Conservation (phyloP, 2,797 vertebrate species). For the Tangara arthus region DNA sequence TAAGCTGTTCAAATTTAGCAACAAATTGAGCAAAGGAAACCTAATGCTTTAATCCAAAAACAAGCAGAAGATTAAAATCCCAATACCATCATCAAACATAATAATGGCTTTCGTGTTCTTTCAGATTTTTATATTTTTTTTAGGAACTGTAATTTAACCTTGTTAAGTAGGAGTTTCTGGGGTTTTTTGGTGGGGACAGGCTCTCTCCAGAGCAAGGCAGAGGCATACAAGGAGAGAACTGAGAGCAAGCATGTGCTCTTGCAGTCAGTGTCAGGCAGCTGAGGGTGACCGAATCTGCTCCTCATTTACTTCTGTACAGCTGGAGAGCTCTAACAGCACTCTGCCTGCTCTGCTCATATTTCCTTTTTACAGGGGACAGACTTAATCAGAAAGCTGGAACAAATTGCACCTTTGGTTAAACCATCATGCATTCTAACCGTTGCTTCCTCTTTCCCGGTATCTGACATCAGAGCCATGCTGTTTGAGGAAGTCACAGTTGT, state of each 20-base stretch:
- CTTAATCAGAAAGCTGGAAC: slow-evolving; percentile 54
- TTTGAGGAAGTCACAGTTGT: slow-evolving; percentile 43
- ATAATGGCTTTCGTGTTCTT: not conserved
- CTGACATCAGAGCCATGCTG: slow-evolving; percentile 37
- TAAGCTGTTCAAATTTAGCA: not conserved
- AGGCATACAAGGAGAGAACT: not conserved
- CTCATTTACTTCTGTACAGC: not conserved
- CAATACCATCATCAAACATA: not conserved
- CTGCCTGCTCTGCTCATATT: not conserved
- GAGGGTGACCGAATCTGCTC: not conserved
- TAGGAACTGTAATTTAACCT: not conserved
- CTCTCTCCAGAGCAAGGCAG: slow-evolving; percentile 2
- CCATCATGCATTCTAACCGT: not conserved
- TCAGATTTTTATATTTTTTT: not conserved
- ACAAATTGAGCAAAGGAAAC: not conserved
- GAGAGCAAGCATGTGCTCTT: not conserved
- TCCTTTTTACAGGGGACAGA: slow-evolving; percentile 26
- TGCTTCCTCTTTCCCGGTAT: slow-evolving; percentile 43
- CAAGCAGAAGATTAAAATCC: not conserved
- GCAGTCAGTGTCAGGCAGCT: not conserved
- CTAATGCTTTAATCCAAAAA: slow-evolving; percentile 10
- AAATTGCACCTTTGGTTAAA: slow-evolving; percentile 48
- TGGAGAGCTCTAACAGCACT: not conserved
- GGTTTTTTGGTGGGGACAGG: accelerated
- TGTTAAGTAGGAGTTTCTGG: not conserved